Conservation (phyloP, 2,113 vertebrate species). For the Anoura caudifer region DNA sequence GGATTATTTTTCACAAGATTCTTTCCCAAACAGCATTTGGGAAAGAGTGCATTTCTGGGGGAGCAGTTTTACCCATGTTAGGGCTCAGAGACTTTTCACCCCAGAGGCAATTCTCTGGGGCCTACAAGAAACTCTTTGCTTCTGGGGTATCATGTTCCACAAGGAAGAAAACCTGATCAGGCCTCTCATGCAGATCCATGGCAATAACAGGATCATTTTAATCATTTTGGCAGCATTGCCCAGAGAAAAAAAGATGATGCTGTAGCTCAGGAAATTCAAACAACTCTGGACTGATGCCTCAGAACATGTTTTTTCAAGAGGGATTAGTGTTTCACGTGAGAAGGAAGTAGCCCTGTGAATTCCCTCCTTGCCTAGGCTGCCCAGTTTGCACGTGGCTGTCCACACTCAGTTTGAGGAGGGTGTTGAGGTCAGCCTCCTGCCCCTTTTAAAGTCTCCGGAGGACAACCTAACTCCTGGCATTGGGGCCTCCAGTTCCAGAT, state of each 20-base stretch:
- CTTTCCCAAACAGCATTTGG: background rate
- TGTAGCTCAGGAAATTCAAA: background rate
- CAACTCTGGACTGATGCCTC: background rate
- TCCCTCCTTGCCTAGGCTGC: background rate
- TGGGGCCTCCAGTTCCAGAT: background rate
- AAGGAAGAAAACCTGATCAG: conserved; percentile 33
- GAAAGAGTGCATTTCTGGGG: background rate
- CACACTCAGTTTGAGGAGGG: background rate
- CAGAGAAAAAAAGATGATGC: background rate
- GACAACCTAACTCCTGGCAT: background rate
- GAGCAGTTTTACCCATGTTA: background rate
- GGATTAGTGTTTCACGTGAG: background rate
- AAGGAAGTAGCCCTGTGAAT: background rate
- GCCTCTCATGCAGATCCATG: background rate
- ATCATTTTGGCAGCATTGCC: background rate
- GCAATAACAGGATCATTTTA: conserved; percentile 41
- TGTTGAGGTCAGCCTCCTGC: background rate
- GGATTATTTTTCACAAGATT: background rate
- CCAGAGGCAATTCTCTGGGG: background rate
- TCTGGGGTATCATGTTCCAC: background rate
- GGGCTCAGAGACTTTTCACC: background rate
- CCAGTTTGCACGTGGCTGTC: background rate
- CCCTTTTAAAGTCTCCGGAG: background rate
- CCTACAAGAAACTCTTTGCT: background rate
- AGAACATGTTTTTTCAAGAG: conserved; percentile 28